Base-by-base conservation (phyloP, 2,113 vertebrate genomes). In the Abramis brama region DNA sequence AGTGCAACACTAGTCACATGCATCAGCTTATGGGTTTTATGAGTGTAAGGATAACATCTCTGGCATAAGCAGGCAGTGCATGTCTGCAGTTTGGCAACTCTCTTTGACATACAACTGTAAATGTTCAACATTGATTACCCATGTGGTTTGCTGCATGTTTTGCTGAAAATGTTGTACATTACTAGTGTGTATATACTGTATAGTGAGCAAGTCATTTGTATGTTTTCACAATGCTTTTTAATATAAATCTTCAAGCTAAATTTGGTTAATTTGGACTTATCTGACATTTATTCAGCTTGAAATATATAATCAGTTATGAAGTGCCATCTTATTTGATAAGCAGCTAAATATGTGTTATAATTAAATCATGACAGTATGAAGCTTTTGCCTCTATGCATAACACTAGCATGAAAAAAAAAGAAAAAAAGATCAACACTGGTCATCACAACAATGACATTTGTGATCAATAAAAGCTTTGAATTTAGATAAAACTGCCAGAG, bases 41-140 rank as follows among this genome's bases (percentile, higher is more conserved):
- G 4, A 33, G 45, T n/a, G 13, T 30, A 50, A 21, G 57, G 50
- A 70, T 55, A 39, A 70, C 45, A 82, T 55, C 43, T 68, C 43
- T 86, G 79, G 79, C 73, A 79, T 25, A 39, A 47, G 59, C 78
- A 57, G 19, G 27, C 36, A 30, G 30, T n/a, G 21, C 50, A 87
- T 52, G 64, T 15, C 17, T 39, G 33, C 68, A 87, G 13, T 79
- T 83, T 62, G 15, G 39, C 74, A 79, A 47, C 50, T 73, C 10
- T 86, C 57, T 76, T 68, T 57, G 33, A 71, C 77, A 80, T 50
- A 23, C 13, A 74, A 47, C 70, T 47, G 10, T 5, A 47, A 25
- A 74, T 74, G 12, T 74, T 47, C 11, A 2, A 43, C 64, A 68
- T 19, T 68, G 64, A 68, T 68, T 68, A 43, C 19, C 19, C 23